A percentile compares a stretch with the other conserved stretches of the same genome.
These are phyloP conservation scores for Cossypha heuglini DNA, from an alignment of 2,797 vertebrate species.

Conservation along the genomic window DNA sequence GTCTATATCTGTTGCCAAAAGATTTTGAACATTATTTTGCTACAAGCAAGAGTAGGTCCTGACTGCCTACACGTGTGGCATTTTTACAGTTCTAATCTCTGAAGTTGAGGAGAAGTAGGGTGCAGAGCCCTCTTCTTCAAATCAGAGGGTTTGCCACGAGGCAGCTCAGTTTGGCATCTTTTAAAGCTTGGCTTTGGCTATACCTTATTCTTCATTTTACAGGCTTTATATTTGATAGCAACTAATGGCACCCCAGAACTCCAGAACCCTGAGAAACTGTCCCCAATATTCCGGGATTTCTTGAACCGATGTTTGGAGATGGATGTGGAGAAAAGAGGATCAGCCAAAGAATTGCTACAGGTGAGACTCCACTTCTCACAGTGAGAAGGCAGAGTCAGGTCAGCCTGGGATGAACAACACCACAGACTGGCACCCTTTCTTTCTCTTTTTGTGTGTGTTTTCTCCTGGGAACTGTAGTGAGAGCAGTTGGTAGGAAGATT, in stretches of 20 bases:
- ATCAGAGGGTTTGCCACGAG: neutral
- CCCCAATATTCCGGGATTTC: slow-evolving; percentile 95
- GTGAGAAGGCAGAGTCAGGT: neutral
- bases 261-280: slow-evolving; percentile 96
- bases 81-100: neutral
- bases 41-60: neutral
- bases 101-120: neutral
- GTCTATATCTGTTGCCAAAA: neutral
- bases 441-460: neutral
- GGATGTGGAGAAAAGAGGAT: slow-evolving; percentile 96
- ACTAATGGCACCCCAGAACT: slow-evolving; percentile 97
- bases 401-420: neutral
- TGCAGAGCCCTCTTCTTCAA: neutral
- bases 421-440: neutral
- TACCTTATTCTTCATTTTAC: neutral
- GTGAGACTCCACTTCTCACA: slow-evolving; percentile 57
- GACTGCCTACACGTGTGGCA: neutral
- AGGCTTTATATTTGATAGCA: slow-evolving; percentile 97
- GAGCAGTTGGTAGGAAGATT: neutral
- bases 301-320: slow-evolving; percentile 95
- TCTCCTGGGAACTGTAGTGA: neutral
- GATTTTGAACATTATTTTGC: neutral
- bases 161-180: neutral
- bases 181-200: neutral
- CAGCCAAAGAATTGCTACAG: slow-evolving; percentile 95